Base-by-base conservation (phyloP, 1,140 invertebrate species). In the Drosophila trapezifrons region DNA sequence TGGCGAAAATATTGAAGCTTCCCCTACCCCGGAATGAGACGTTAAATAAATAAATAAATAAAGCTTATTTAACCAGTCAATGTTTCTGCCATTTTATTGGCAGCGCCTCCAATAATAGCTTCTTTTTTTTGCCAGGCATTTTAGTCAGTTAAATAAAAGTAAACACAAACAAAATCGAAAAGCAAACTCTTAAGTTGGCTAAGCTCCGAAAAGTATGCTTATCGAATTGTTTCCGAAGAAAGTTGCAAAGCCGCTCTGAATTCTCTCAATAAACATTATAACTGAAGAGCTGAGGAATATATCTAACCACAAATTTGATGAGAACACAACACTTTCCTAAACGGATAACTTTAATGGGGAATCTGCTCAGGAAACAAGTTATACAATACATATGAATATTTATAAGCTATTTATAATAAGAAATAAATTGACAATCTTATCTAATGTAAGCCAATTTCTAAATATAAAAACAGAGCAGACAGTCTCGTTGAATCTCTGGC, bases 121-220 rank as follows among this genome's bases (percentile, higher is more conserved):
- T 18, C 4, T 43, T 12, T 18, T 6, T 43, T 18, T 18, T 10
- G 17, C 7, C 38, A 8, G 15, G 5, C 4, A 40, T 40, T 35
- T 35, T 13, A 35, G 12, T 3, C 32, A 35, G 12, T 13, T n/a
- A 7, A n/a, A 37, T 15, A 6, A 38, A 8, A 4, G 7, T 7
- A 38, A n/a, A n/a, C 7, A n/a, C 5, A 3, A n/a, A 38, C 37
- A n/a, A 38, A 38, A 38, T 38, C 6, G 37, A 6, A 38, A 0
- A 7, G 6, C 37, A 38, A 18, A 4, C 10, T 18, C 8, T 18
- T 9, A 18, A n/a, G 29, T 35, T 52, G 20, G 12, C 1, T 15
- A 17, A 22, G 2, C 43, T 60, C 43, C 43, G n/a, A 25, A 60
- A 59, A 49, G 45, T 60, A 60, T 49, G 17, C 47, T 54, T 22